Evolutionary conservation across 2,888 invertebrate species (phyloP), one percentile per base, ranked within the genome.

Genomic region (Pedicia rivosa): DNA sequence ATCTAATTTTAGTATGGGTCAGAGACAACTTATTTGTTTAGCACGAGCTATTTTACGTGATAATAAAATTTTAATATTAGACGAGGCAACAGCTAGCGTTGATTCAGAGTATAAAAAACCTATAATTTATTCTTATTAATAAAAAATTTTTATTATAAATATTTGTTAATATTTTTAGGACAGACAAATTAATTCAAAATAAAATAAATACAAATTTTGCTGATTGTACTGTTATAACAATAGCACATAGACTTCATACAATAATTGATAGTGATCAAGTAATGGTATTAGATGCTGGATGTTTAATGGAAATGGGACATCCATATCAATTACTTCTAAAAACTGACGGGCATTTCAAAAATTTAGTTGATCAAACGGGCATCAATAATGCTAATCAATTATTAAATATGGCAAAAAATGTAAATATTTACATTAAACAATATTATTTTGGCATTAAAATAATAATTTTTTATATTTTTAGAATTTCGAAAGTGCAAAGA

Each of bases 71-170:
- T 66, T 91, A 2, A 76, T 92, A 14, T 64, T 92, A 42, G 91
- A 92, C 50, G 91, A 91, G 63, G 90, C 90, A 19, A 90, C 90
- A 0, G 87, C 88, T 3, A 90, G 88, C 56, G 86, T 90, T 3
- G 90, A 91, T 59, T 80, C 77, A 41, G 74, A 77, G 80, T 81
- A 63, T 66, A 70, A 58, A 19, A 34, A 19, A 16, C 29, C 6
- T 24, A 17, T 13, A 4, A 13, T 14, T 22, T 28, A 15, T n/a
- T 8, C 4, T 12, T 30, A 24, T 10, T 29, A 15, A 28, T 9
- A 26, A 16, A 25, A 26, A 25, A 27, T 37, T 20, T 30, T 13
- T 32, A 12, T 27, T 12, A 26, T 27, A 17, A 9, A n/a, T 5
- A 17, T 36, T 26, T 12, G 10, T 14, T 29, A 30, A 22, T 37